These are phyloP conservation scores for Sebastiscus albofasciatus DNA, from an alignment of 2,797 vertebrate species.

Conservation along the genomic window DNA sequence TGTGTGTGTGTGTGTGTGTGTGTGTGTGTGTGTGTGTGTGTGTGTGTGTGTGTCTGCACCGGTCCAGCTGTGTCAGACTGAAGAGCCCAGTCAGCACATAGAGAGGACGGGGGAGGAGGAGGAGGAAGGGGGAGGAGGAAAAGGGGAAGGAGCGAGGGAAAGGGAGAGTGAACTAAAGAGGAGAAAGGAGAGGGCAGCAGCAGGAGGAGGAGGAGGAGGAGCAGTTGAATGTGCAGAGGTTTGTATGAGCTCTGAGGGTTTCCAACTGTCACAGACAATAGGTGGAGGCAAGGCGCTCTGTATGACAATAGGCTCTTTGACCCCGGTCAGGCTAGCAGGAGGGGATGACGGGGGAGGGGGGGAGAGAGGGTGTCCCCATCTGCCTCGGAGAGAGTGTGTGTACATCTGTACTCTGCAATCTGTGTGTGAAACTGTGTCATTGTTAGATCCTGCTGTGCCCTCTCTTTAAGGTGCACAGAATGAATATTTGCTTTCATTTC, in stretches of 20 bases:
- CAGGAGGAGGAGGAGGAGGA: conserved; percentile 59
- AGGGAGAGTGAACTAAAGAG: conserved; percentile 62
- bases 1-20: conserved; percentile 9
- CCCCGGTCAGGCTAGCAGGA: conserved; percentile 59
- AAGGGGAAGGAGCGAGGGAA: conserved; percentile 6
- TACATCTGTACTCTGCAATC: conserved; percentile 46
- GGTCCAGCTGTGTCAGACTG: conserved; percentile 60
- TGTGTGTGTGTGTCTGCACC: conserved; percentile 12
- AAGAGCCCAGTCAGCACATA: conserved; percentile 56
- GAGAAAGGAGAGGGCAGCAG: conserved; percentile 47
- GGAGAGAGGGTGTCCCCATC: conserved; percentile 73
- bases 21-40: conserved; percentile 21
- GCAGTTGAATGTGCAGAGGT: conserved; percentile 71
- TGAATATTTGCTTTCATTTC: neutral
- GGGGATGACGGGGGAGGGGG: neutral
- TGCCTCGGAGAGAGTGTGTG: conserved; percentile 54
- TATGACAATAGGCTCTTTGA: conserved; percentile 85
- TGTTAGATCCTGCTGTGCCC: neutral
- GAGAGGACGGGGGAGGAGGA: neutral
- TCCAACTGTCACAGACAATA: conserved; percentile 79
- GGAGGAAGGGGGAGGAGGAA: neutral
- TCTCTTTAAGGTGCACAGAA: neutral
- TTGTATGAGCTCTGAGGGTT: conserved; percentile 69
- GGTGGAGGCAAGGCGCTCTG: conserved; percentile 68
- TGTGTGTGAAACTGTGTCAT: neutral